These are phyloP conservation scores for Rhizoglyphus robini DNA, from an alignment of 1,140 invertebrate genomes.

Conservation along the genomic window DNA sequence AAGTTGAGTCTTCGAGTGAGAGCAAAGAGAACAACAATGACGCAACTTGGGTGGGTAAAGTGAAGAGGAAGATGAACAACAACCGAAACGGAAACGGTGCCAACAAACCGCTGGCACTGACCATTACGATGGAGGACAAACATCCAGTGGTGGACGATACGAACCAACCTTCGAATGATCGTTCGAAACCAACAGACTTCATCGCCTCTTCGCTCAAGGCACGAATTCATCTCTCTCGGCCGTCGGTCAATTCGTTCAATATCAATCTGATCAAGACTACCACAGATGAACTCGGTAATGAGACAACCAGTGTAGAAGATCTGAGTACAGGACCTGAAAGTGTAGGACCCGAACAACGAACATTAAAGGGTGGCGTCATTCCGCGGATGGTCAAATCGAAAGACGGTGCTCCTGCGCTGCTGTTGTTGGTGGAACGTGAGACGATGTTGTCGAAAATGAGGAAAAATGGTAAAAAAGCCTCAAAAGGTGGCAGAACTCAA, in stretches of 20 bases:
- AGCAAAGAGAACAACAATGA: no score
- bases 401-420: background rate
- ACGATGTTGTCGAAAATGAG: background rate
- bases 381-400: no score
- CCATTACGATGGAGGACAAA: background rate
- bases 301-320: background rate
- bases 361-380: no score
- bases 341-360: background rate
- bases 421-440: background rate
- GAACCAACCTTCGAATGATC: background rate
- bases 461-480: background rate
- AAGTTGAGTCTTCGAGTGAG: no score
- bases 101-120: background rate
- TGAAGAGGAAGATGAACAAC: background rate
- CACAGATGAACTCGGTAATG: background rate
- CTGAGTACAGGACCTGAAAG: background rate
- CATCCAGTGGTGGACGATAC: background rate
- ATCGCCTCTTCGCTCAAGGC: constrained; percentile 2
- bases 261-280: background rate
- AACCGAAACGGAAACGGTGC: no score
- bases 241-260: background rate
- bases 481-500: background rate
- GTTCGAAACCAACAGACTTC: background rate
- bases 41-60: no score
- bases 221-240: background rate